Percentiles rank a stretch among this genome's conserved stretches.
These are phyloP conservation scores for Heliconius melpomene DNA, from an alignment of 1,140 invertebrate genomes.

Conservation along the genomic window DNA sequence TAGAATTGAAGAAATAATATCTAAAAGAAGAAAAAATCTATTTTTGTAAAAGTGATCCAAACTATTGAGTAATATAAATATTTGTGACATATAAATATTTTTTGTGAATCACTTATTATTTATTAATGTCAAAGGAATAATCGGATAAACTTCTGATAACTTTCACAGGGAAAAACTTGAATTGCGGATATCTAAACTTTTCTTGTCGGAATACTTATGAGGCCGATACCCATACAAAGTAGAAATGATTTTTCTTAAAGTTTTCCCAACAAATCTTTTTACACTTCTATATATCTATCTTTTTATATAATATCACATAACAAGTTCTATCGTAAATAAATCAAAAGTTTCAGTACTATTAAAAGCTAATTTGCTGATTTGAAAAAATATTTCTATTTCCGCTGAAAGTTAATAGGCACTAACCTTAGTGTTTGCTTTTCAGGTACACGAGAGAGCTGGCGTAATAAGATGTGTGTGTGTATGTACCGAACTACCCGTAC, in stretches of 20 bases:
- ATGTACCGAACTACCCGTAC: slow-evolving; percentile 55
- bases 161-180: slow-evolving; percentile 48
- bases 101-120: slow-evolving; percentile 36
- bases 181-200: slow-evolving; percentile 50
- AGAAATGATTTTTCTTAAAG: slow-evolving; percentile 22
- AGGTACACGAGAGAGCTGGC: slow-evolving; percentile 28
- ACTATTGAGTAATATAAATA: not conserved
- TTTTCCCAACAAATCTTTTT: slow-evolving; percentile 17
- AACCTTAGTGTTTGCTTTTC: slow-evolving; percentile 26
- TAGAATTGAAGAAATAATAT: not conserved
- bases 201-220: slow-evolving; percentile 44
- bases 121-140: slow-evolving; percentile 40
- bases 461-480: slow-evolving; percentile 57
- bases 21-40: not conserved
- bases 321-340: not conserved
- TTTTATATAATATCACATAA: not conserved
- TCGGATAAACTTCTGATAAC: slow-evolving; percentile 44
- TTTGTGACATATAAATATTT: not conserved
- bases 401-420: slow-evolving; percentile 19
- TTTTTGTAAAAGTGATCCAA: not conserved
- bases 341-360: no score
- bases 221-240: slow-evolving; percentile 20
- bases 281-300: not conserved
- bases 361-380: not conserved
- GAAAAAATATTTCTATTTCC: slow-evolving; percentile 22